phyloP scores from a whole-genome alignment of 2,113 vertebrate species.

The Phalacrocorax carbo region DNA sequence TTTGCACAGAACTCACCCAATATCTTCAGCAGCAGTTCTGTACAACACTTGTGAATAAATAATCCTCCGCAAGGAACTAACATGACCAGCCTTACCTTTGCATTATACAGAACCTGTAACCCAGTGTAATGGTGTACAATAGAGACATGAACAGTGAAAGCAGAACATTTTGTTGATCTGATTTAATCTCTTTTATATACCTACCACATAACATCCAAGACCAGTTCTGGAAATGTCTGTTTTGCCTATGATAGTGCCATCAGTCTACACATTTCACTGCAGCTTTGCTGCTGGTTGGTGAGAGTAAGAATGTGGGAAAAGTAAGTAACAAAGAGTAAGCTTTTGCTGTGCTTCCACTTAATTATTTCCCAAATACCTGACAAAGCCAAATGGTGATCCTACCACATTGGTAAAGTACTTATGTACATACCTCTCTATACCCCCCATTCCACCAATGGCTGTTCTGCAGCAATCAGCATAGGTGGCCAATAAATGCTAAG shows the following conservation, averaged over 20 bases:
- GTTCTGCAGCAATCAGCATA: not conserved
- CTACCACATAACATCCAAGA: not conserved
- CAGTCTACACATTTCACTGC: not conserved
- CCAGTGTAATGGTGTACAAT: not conserved
- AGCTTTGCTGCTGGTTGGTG: not conserved
- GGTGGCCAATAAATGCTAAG: not conserved
- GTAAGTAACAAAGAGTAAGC: not conserved
- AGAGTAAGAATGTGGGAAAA: not conserved
- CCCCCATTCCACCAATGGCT: not conserved
- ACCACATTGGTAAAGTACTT: rapidly evolving
- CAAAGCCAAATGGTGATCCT: not conserved
- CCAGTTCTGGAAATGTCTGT: not conserved
- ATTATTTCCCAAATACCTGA: not conserved
- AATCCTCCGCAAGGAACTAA: not conserved
- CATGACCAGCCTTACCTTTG: not conserved
- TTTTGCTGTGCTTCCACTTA: not conserved
- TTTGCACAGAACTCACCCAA: not conserved
- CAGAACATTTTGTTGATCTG: not conserved
- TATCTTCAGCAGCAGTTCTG: not conserved
- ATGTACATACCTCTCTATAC: not conserved
- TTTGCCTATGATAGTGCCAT: not conserved
- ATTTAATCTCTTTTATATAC: not conserved
- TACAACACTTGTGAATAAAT: not conserved
- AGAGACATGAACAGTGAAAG: rapidly evolving
- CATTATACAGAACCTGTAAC: not conserved